Evolutionary conservation across 1,140 invertebrate genomes (phyloP).

Genomic region (Conopomorpha cramerella): DNA sequence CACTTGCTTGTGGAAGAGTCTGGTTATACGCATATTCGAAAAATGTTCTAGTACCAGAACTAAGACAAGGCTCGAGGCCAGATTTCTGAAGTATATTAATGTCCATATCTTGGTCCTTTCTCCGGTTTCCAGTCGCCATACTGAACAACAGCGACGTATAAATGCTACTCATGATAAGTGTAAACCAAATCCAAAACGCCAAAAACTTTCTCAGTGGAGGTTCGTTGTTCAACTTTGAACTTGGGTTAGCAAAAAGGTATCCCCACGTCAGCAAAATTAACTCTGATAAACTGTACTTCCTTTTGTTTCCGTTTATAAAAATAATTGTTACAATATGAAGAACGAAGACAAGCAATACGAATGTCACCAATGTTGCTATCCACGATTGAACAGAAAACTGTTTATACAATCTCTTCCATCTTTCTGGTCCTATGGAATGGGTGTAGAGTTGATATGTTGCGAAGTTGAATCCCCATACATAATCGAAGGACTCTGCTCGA

Average conservation of each 20-base stretch:
- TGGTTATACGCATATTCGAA: constrained; percentile 16
- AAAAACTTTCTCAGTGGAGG: too few species aligned
- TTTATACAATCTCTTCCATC: constrained; percentile 22
- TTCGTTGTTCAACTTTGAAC: too few species aligned
- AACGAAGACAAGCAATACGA: constrained; percentile 5
- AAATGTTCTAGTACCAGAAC: constrained; percentile 8
- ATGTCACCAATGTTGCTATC: constrained; percentile 13
- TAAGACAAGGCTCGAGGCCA: constrained; percentile 18
- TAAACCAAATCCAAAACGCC: constrained; percentile 25
- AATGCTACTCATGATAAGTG: constrained; percentile 25
- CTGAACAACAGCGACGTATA: constrained; percentile 24
- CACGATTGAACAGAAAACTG: constrained; percentile 19
- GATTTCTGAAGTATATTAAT: not conserved
- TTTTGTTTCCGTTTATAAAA: too few species aligned
- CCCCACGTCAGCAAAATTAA: too few species aligned
- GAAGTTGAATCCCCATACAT: constrained; percentile 21
- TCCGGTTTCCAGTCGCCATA: too few species aligned
- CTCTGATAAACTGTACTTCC: too few species aligned
- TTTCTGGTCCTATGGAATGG: constrained; percentile 8
- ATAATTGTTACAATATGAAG: too few species aligned
- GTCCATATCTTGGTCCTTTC: too few species aligned
- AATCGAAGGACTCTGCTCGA: constrained; percentile 17
- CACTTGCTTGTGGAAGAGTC: too few species aligned
- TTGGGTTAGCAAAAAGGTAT: constrained; percentile 16
- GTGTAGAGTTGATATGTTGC: constrained; percentile 17